Conservation (phyloP, 2,888 invertebrate species). For the Parapristionchus giblindavisi region DNA sequence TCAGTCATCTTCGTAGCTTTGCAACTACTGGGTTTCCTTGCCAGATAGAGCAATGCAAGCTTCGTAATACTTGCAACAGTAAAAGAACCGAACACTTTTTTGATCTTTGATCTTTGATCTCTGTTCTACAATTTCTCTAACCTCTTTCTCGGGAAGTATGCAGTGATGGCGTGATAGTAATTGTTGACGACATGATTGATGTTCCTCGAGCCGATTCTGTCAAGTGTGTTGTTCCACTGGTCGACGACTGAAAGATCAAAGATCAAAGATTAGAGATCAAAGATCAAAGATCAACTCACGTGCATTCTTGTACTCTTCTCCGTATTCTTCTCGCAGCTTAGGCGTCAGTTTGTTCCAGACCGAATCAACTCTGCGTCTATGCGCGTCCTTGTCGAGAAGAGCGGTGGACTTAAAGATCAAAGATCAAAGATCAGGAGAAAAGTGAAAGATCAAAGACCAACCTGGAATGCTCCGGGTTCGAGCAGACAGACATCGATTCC, state of each 20-base stretch:
- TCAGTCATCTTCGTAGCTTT: not conserved
- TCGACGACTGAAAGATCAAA: conserved; percentile 37
- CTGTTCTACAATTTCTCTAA: not conserved
- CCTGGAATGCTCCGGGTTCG: conserved; percentile 51
- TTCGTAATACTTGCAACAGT: not conserved
- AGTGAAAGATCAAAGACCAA: not conserved
- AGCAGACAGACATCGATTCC: conserved; percentile 47
- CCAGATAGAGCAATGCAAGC: not conserved
- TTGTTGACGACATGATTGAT: conserved; percentile 45
- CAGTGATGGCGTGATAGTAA: conserved; percentile 51
- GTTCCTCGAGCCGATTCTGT: conserved; percentile 37
- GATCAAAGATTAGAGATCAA: not conserved
- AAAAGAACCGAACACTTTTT: not conserved
- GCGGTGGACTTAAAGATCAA: conserved; percentile 34
- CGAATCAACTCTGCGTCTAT: conserved; percentile 40
- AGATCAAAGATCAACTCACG: conserved; percentile 34
- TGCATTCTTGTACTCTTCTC: conserved; percentile 43
- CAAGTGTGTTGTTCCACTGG: conserved; percentile 37
- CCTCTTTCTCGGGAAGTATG: conserved; percentile 32
- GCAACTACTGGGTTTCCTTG: not conserved
- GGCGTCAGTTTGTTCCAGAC: conserved; percentile 29
- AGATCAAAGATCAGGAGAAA: not conserved
- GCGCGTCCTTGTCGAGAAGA: conserved; percentile 41
- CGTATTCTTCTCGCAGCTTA: conserved; percentile 41
- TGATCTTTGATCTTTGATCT: not conserved